Evolutionary conservation across 2,888 invertebrate species (phyloP), one percentile per base, ranked within the genome.

Genomic region (Sinelater perroti): DNA sequence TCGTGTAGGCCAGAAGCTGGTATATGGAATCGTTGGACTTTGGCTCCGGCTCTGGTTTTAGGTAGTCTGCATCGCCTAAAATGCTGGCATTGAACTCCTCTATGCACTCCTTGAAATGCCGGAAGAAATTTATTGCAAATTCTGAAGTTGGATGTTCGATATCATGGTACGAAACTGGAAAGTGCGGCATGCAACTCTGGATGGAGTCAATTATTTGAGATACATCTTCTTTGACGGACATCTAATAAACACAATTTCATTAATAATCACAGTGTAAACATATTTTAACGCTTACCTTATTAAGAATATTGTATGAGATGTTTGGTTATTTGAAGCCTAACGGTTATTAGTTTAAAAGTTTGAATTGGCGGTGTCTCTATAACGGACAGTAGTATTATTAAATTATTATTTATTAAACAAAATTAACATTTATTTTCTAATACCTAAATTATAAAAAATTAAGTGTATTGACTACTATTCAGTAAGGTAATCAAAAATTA

Each of bases 81-180:
- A 24, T 40, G 21, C 20, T 5, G 4, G 2, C 10, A 11, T 14
- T 8, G 2, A 40, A 7, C 3, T 24, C n/a, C 1, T 40, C 14
- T n/a, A 40, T 24, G n/a, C 13, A 14, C 2, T 21, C 20, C 4
- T 20, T 13, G n/a, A 40, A 21, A 2, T 1, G 13, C 8, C 24
- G 4, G 13, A 45, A 53, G 18, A 44, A 35, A 18, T 17, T 14
- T n/a, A 26, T 13, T 10, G 28, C 53, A 45, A 53, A 45, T 10
- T 44, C 45, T 3, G 44, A 45, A 0, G 53, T 33, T 36, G 44
- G 44, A 35, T 53, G 26, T 26, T 45, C 45, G 3, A 53, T 17
- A 7, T 35, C 26, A 2, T 53, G 35, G 26, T 17, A 8, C 1
- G 35, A 28, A 7, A 53, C 33, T 17, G 30, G 33, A 21, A 52